Percentiles rank a stretch among this genome's conserved stretches.
Evolutionary conservation across 2,888 invertebrate species (phyloP).

Genomic region (Leucophenga maculata): DNA sequence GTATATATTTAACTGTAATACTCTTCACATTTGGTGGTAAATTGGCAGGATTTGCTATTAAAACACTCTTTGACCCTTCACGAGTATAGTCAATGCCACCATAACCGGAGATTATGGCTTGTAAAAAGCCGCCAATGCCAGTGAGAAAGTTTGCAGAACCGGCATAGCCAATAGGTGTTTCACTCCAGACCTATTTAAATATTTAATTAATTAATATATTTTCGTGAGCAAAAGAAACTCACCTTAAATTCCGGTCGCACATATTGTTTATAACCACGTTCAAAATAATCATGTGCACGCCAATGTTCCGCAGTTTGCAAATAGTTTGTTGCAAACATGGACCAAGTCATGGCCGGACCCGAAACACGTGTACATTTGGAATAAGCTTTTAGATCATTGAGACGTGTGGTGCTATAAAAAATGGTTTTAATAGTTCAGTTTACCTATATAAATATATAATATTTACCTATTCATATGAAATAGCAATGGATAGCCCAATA

Average conservation of each 20-base stretch:
- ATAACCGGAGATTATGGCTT: slow-evolving; percentile 76
- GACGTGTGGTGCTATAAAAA: slow-evolving; percentile 62
- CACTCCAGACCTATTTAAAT: slow-evolving; percentile 75
- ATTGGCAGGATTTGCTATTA: slow-evolving; percentile 22
- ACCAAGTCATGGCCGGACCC: slow-evolving; percentile 79
- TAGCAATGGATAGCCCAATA: slow-evolving; percentile 76
- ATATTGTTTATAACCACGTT: slow-evolving; percentile 74
- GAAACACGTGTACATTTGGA: slow-evolving; percentile 74
- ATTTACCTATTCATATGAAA: slow-evolving; percentile 74
- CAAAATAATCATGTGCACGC: slow-evolving; percentile 73
- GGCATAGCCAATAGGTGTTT: slow-evolving; percentile 73
- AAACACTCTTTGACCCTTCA: slow-evolving; percentile 27
- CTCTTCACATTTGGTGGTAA: slow-evolving; percentile 32
- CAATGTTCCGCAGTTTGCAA: slow-evolving; percentile 71
- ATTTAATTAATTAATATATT: neutral
- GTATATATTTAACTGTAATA: slow-evolving; percentile 41
- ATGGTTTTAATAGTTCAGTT: neutral
- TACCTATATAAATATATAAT: neutral
- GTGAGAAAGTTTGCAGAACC: slow-evolving; percentile 77
- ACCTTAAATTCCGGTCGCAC: slow-evolving; percentile 77
- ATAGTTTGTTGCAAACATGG: slow-evolving; percentile 77
- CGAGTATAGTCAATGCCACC: slow-evolving; percentile 75
- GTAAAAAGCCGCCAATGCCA: slow-evolving; percentile 77
- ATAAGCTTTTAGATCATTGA: slow-evolving; percentile 76
- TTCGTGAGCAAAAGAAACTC: slow-evolving; percentile 24